Evolutionary conservation across 2,888 invertebrate species (phyloP), one percentile per base, ranked within the genome.

Genomic region (Athripsodes cinereus): DNA sequence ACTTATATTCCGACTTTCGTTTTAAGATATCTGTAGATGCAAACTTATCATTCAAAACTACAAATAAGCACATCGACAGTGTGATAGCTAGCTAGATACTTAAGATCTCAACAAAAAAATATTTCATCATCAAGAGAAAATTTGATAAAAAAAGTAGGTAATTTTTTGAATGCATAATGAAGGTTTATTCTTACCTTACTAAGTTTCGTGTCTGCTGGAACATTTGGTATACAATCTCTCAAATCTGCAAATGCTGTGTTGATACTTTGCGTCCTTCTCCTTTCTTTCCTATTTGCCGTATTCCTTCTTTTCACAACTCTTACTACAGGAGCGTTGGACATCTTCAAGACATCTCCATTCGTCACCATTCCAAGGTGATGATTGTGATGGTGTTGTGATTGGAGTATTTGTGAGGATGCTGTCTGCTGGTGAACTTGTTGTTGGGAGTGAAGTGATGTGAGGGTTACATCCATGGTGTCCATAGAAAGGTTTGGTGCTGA

Each of bases 201-300:
- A 22, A 96, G 74, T 74, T 96, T 97, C 0, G 96, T 97, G 69
- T 97, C 96, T 0, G 92, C 87, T 0, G 96, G 96, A 1, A 97
- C 96, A 69, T 96, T 96, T 0, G 97, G 97, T 67, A 97, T 97
- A 72, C 95, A 92, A 64, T 95, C 94, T 13, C 96, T 75, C 1
- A 97, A 78, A 68, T 93, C 92, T 0, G 93, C 88, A 71, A 96
- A 97, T 0, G 96, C 96, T 53, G 91, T 93, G 74, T 97, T 97
- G 64, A 97, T 97, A 66, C 92, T 93, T 70, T 92, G 90, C 0
- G 96, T 97, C 53, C 96, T 79, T 64, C 95, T 75, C 10, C 96
- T 73, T 70, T 97, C 96, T 71, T 97, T 97, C 74, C 94, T 94
- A 72, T 96, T 96, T 18, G 96, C 96, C 1, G 95, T 94, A 62